These are phyloP conservation scores for Acanthococcus lagerstroemiae DNA, from an alignment of 2,888 invertebrate species.

Conservation along the genomic window DNA sequence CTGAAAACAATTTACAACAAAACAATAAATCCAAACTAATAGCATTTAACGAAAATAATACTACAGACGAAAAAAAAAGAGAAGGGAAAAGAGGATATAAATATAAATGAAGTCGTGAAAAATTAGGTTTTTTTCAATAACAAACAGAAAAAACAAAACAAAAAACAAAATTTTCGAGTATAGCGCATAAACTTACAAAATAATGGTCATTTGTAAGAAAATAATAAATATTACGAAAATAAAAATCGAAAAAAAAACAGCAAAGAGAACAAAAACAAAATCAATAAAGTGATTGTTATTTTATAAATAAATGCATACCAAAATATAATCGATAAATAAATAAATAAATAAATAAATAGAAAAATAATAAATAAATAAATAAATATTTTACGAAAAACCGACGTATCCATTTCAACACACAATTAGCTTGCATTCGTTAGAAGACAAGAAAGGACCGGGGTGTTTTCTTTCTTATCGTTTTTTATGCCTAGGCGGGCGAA, in stretches of 20 bases:
- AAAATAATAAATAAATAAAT: conserved; percentile 7
- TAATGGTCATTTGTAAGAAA: conserved; percentile 26
- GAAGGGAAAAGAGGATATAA: not conserved
- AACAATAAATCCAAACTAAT: conserved; percentile 24
- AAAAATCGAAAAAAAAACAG: conserved; percentile 10
- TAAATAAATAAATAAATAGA: too few relatives aligned
- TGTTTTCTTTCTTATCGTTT: too few relatives aligned
- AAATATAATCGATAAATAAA: too few relatives aligned
- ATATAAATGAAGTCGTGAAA: conserved; percentile 21
- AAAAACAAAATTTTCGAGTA: conserved; percentile 27
- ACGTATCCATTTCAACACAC: not conserved
- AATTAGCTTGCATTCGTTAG: too few relatives aligned
- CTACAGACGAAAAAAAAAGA: conserved; percentile 19
- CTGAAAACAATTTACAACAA: conserved; percentile 27
- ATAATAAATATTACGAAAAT: conserved; percentile 7
- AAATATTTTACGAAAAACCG: too few relatives aligned
- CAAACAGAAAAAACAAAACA: conserved; percentile 25
- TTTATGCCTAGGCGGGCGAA: too few relatives aligned
- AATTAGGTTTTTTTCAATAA: conserved; percentile 20
- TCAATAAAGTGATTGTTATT: conserved; percentile 24
- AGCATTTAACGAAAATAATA: conserved; percentile 28
- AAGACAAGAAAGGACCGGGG: too few relatives aligned
- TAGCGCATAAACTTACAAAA: conserved; percentile 19
- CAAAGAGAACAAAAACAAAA: conserved; percentile 24
- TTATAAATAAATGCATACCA: conserved; percentile 26